Evolutionary conservation across 2,113 vertebrate species (phyloP).

Genomic region (Pogonocichla stellata): DNA sequence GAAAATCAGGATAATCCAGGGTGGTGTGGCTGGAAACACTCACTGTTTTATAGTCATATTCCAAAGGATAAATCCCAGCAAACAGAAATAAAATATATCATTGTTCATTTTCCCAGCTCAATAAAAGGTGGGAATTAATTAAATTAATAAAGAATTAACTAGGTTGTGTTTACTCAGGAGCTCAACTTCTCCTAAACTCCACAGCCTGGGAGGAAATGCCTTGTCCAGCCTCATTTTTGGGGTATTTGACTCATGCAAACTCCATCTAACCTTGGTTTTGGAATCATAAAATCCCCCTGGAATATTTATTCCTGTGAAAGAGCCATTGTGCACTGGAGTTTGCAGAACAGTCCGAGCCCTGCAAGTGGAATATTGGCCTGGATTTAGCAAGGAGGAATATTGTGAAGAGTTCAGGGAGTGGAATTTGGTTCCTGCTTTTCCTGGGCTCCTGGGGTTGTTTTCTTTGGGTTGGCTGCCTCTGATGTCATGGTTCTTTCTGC

Average conservation of each 20-base stretch:
- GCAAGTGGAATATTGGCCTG: too few relatives aligned
- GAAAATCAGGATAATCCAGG: not conserved
- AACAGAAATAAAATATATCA: constrained; percentile 26
- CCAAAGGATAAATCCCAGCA: constrained; percentile 13
- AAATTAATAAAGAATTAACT: constrained; percentile 26
- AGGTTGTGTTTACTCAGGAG: constrained; percentile 51
- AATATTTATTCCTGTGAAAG: too few relatives aligned
- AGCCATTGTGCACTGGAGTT: too few relatives aligned
- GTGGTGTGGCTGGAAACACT: not conserved
- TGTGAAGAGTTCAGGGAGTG: too few relatives aligned
- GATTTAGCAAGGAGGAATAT: too few relatives aligned
- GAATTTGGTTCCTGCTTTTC: too few relatives aligned
- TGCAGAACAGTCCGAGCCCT: too few relatives aligned
- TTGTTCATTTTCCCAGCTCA: constrained; percentile 40
- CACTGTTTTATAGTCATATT: not conserved
- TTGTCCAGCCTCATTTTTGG: constrained; percentile 44
- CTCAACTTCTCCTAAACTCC: constrained; percentile 41
- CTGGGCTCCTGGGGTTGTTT: too few relatives aligned
- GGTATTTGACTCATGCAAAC: not conserved
- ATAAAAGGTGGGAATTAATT: constrained; percentile 23
- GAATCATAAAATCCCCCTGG: too few relatives aligned
- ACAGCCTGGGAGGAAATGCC: constrained; percentile 64
- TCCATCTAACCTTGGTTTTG: not conserved
- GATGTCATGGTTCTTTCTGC: too few relatives aligned
- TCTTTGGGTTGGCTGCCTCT: too few relatives aligned